Conservation (phyloP, 2,797 vertebrate genomes). For the Cirrhinus molitorella region DNA sequence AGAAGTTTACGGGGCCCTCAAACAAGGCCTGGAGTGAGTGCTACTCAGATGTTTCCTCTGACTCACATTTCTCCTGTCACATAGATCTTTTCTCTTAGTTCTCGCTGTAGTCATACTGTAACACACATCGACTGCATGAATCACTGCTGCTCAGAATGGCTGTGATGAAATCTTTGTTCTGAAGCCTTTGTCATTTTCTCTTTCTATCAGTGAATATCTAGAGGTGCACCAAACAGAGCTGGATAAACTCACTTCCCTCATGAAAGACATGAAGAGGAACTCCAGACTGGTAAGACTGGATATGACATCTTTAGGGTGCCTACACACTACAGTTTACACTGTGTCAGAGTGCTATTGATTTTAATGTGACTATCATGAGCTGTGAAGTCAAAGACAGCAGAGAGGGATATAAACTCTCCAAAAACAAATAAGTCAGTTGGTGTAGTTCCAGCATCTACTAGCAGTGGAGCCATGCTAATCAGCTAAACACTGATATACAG, state of each 20-base stretch:
- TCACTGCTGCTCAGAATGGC: conserved; percentile 2
- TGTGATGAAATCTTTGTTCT: neutral
- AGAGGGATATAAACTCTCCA: neutral
- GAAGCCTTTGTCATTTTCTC: neutral
- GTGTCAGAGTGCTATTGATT: neutral
- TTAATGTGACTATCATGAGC: neutral
- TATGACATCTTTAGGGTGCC: neutral
- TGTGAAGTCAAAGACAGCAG: neutral
- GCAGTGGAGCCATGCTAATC: neutral
- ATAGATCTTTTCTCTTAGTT: neutral
- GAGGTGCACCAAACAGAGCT: conserved; percentile 94
- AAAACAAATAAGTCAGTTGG: neutral
- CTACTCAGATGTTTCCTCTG: neutral
- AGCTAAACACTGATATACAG: neutral
- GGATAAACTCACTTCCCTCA: conserved; percentile 92
- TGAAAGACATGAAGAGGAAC: conserved; percentile 99
- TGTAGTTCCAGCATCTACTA: too few species aligned
- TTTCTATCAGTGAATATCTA: conserved; percentile 89
- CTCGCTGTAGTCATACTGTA: neutral
- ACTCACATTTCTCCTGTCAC: neutral
- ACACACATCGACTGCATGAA: neutral
- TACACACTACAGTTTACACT: neutral
- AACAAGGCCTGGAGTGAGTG: conserved; percentile 93
- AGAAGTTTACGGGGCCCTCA: conserved; percentile 90
- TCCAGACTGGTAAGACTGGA: conserved; percentile 91